Evolutionary conservation across 2,888 invertebrate species (phyloP), one percentile per base, ranked within the genome.

Genomic region (Meteorus cinctellus): DNA sequence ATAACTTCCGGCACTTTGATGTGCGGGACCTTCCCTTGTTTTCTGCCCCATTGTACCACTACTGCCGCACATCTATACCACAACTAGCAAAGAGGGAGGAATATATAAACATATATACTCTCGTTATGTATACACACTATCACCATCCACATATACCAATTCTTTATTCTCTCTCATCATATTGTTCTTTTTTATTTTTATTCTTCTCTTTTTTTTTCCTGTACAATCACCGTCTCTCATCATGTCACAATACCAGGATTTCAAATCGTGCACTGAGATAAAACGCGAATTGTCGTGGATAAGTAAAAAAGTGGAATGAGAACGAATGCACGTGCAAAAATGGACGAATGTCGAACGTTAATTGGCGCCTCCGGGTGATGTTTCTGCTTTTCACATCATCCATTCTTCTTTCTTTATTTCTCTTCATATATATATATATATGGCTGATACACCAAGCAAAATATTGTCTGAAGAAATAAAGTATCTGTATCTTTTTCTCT

Each of bases 1-100:
- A 86, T 88, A 89, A 88, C 89, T 89, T 89, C 89, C 89, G 88
- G 85, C 79, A 86, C 89, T 89, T 89, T 89, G 89, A 89, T 89
- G 88, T 88, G 79, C 84, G 81, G 84, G 83, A 79, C 85, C 82
- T 83, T 83, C 84, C 86, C 88, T 88, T 88, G 89, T 89, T 89
- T 89, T 86, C 85, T 86, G 81, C 86, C 84, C 87, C 85, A 89
- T 89, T 89, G 88, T 89, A 80, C 81, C 78, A 59, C 65, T 77
- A 72, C 75, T 77, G 72, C 65, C 72, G 59, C 45, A 27, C 73
- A 74, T 66, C 75, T 75, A 31, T 63, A 69, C 55, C 74, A 74
- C 59, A 62, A 74, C 55, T 76, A 74, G 71, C 41, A 66, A 68
- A 67, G 67, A 62, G 66, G 66, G 68, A 55, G 27, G 72, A 66